Base-by-base conservation (phyloP, 2,113 vertebrate genomes). In the Chunga burmeisteri region DNA sequence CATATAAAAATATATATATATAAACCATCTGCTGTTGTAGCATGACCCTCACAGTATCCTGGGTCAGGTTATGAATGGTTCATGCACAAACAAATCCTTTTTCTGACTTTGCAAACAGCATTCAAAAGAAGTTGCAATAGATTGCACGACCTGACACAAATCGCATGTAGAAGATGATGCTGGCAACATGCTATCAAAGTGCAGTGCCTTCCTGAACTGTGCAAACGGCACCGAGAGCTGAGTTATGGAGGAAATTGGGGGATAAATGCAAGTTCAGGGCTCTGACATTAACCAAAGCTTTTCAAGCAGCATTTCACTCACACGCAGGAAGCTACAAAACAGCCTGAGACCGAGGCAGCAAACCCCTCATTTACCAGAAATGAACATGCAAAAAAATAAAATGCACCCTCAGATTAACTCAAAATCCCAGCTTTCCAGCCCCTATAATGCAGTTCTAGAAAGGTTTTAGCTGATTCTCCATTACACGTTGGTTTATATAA, bases 401-500 rank as follows among this genome's bases (percentile, higher is more conserved):
- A 89, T 36, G 78, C 78, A 81, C 22, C 11, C 10, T 53, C 53
- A 90, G 93, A 95, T 93, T 90, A 96, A 88, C 42, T 77, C 62
- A 77, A 90, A 97, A 94, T 91, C 93, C 56, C 62, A 90, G 58
- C 68, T 86, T 88, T 40, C 42, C 70, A 89, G 42, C 70, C 42
- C 71, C 50, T 85, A 4, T 63, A 82, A 85, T 55, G 58, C 81
- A 96, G 23, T 62, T 91, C 81, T 87, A 82, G 78, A 78, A 96
- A 93, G 66, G 62, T 80, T 91, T 95, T 70, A 89, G 89, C 62
- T 29, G 52, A 70, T 55, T 96, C 74, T 88, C 91, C 25, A 30
- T 86, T 93, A 90, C 82, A 22, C 75, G 93, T 62, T 14, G 72
- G 79, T 93, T 96, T 95, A 90, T 27, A 58, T 90, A 92, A 95